These are phyloP conservation scores for Pungitius pungitius DNA, from an alignment of 2,113 vertebrate genomes.

Conservation along the genomic window DNA sequence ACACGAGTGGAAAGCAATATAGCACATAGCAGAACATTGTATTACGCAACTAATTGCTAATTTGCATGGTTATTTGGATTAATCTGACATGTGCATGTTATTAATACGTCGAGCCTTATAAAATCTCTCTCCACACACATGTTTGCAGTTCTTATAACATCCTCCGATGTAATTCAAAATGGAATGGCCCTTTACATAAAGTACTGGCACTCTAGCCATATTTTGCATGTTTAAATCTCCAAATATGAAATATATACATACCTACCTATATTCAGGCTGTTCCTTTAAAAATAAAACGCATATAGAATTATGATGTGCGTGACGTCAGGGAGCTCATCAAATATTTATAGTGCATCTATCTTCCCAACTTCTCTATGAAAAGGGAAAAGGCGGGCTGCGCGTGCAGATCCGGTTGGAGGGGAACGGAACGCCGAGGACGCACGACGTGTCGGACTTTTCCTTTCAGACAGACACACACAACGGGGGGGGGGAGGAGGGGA, in stretches of 20 bases:
- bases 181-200: background rate
- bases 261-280: constrained; percentile 33
- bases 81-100: background rate
- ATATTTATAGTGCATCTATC: constrained; percentile 78
- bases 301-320: constrained; percentile 72
- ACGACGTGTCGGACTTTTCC: constrained; percentile 46
- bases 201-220: background rate
- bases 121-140: no score
- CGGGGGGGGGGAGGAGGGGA: constrained; percentile 6
- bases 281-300: constrained; percentile 70
- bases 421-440: constrained; percentile 18
- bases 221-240: background rate
- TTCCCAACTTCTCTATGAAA: constrained; percentile 72
- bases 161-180: background rate
- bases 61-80: background rate
- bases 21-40: background rate
- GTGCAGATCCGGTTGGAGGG: constrained; percentile 32
- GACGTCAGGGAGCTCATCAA: constrained; percentile 90
- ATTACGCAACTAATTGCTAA: constrained; percentile 26
- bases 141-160: background rate
- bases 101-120: background rate
- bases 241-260: constrained; percentile 4
- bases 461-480: background rate
- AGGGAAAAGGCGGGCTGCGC: constrained; percentile 50
- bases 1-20: constrained; percentile 29